Percentiles rank a stretch among this genome's conserved stretches.
phyloP scores from a whole-genome alignment of 2,113 vertebrate genomes.

The Coptodon bakossiorum region DNA sequence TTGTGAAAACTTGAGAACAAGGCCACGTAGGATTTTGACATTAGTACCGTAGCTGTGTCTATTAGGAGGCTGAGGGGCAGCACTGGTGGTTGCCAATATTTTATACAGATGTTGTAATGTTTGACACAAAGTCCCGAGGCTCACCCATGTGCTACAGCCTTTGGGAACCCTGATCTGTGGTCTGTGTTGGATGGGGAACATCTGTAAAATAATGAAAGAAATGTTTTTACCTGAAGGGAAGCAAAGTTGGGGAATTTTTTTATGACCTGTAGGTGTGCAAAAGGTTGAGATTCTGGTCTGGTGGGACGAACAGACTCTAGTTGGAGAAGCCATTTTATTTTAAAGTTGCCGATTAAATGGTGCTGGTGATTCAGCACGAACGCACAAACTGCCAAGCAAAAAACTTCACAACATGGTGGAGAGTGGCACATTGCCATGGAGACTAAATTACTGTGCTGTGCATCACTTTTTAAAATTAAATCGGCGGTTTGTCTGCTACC shows the following conservation, averaged over 20 bases:
- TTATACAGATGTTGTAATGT: background rate
- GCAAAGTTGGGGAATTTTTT: rapidly evolving
- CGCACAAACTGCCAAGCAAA: background rate
- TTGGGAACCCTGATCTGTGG: background rate
- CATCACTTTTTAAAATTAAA: background rate
- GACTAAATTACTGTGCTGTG: rapidly evolving
- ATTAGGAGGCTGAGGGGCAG: background rate
- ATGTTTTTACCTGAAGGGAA: background rate
- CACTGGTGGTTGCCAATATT: background rate
- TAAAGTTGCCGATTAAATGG: rapidly evolving
- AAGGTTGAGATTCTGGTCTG: background rate
- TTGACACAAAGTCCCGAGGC: background rate
- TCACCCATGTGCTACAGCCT: background rate
- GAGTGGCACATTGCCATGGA: background rate
- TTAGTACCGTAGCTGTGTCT: background rate
- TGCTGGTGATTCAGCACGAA: background rate
- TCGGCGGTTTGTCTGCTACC: background rate
- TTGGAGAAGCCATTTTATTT: background rate
- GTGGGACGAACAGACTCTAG: background rate
- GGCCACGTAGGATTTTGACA: background rate
- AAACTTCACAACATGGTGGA: background rate
- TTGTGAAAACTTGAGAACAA: rapidly evolving
- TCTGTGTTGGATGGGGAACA: background rate
- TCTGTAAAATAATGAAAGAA: background rate
- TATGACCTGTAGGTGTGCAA: background rate